phyloP scores from a whole-genome alignment of 2,797 vertebrate species.

The Chelmon rostratus region DNA sequence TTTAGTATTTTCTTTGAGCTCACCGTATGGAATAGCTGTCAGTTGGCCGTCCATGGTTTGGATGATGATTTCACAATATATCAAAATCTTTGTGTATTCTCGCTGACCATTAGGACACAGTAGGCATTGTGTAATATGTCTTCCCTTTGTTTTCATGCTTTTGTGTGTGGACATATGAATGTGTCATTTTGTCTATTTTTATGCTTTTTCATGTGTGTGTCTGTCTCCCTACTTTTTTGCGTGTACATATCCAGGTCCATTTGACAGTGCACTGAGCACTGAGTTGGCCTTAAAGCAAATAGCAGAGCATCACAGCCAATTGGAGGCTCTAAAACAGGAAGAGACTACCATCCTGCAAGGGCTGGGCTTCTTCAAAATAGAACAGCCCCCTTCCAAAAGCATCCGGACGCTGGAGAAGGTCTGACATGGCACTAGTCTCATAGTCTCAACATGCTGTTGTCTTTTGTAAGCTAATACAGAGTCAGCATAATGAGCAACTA shows the following conservation, averaged over 20 bases:
- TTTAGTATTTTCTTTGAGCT: not conserved
- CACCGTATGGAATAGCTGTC: not conserved
- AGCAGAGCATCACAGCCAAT: constrained; percentile 64
- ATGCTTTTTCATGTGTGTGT: constrained; percentile 9
- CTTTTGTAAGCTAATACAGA: not conserved
- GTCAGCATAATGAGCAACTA: not conserved
- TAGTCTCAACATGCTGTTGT: not conserved
- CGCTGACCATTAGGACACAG: not conserved
- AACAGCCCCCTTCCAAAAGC: constrained; percentile 85
- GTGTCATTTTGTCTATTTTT: not conserved
- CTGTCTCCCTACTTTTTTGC: not conserved
- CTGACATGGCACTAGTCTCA: not conserved
- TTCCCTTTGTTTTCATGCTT: not conserved
- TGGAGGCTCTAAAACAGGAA: constrained; percentile 87
- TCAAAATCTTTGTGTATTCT: not conserved
- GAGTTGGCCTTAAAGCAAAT: constrained; percentile 84
- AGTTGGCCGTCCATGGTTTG: not conserved
- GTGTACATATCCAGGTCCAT: constrained; percentile 83
- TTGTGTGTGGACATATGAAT: constrained; percentile 6
- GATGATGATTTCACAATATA: not conserved
- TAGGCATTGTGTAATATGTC: not conserved
- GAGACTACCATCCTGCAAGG: constrained; percentile 82
- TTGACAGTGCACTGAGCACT: constrained; percentile 80
- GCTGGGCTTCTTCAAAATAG: constrained; percentile 89
- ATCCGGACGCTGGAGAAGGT: constrained; percentile 89